Percentiles rank a stretch among this genome's conserved stretches.
phyloP scores from a whole-genome alignment of 2,797 vertebrate genomes.

The Chaenodraco wilsoni region DNA sequence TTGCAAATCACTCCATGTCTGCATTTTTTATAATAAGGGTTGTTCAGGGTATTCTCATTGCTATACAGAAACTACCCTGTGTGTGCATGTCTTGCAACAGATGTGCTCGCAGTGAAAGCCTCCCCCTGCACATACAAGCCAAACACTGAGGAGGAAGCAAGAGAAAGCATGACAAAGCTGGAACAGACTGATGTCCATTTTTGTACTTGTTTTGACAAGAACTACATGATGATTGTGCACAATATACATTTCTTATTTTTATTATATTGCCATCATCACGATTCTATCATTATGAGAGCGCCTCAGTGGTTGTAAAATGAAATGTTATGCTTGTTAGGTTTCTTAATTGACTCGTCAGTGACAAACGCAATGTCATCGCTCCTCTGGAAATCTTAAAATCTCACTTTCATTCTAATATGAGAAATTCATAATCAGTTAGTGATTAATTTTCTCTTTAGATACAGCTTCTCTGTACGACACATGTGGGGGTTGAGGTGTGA shows the following conservation, averaged over 20 bases:
- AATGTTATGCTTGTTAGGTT: neutral
- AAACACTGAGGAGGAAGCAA: constrained; percentile 60
- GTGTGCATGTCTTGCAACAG: constrained; percentile 54
- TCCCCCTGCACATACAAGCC: constrained; percentile 36
- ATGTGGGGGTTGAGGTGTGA: constrained; percentile 54
- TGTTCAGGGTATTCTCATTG: constrained; percentile 18
- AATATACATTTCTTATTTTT: neutral
- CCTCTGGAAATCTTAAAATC: neutral
- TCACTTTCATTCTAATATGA: neutral
- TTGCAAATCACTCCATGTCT: constrained; percentile 28
- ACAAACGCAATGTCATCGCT: constrained; percentile 16
- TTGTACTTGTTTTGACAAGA: constrained; percentile 23
- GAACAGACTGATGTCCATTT: constrained; percentile 36
- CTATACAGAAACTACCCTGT: constrained; percentile 42
- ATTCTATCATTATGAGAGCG: neutral
- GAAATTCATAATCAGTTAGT: neutral
- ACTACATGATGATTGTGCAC: neutral
- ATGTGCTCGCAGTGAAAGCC: constrained; percentile 52
- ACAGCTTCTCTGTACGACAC: constrained; percentile 16
- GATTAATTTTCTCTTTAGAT: constrained; percentile 1
- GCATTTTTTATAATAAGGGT: neutral
- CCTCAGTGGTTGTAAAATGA: neutral
- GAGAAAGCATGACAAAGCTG: constrained; percentile 72
- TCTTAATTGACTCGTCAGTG: constrained; percentile 14
- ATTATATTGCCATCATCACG: neutral